Conservation (phyloP, 2,113 vertebrate genomes). For the Solenodon paradoxus region DNA sequence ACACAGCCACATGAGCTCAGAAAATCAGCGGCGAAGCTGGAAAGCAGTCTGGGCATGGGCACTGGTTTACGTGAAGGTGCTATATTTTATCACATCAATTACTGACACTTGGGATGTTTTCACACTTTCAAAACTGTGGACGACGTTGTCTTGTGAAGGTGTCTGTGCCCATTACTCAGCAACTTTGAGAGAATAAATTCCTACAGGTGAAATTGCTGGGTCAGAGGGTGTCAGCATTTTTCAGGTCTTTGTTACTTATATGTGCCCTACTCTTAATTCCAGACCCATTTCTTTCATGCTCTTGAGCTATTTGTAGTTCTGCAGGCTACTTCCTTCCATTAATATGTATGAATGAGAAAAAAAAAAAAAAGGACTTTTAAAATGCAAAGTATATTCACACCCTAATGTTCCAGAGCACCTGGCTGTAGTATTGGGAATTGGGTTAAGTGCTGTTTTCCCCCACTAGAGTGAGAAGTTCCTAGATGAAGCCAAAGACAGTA, state of each 20-base stretch:
- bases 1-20: not conserved
- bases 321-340: not conserved
- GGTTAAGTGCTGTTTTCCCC: not conserved
- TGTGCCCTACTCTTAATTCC: not conserved
- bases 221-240: not conserved
- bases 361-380: not conserved
- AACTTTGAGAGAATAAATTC: slow-evolving; percentile 6
- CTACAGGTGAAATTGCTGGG: not conserved
- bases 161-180: not conserved
- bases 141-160: not conserved
- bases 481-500: not conserved
- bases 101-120: not conserved
- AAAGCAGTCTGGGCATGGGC: not conserved
- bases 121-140: not conserved
- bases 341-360: not conserved
- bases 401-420: not conserved
- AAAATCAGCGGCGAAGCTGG: not conserved
- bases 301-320: slow-evolving; percentile 14
- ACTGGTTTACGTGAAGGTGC: not conserved
- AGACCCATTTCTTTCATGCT: not conserved
- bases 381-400: not conserved
- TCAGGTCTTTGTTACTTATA: not conserved
- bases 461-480: not conserved
- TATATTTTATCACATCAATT: not conserved
- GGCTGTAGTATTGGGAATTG: not conserved